phyloP scores from a whole-genome alignment of 1,140 invertebrate species.

The Drosophila lacteicornis region DNA sequence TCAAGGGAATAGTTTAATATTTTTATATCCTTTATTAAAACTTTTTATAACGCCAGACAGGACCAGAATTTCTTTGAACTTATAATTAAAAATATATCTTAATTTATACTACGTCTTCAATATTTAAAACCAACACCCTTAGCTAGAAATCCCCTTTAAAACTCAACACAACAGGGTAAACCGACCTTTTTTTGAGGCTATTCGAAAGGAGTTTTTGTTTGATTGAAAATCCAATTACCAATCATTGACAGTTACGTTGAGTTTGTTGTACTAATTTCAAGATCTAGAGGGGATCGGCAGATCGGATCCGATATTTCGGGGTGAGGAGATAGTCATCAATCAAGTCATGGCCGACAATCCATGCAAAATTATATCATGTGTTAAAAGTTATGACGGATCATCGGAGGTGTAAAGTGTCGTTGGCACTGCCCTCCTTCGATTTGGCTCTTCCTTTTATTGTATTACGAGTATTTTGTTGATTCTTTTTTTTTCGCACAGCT shows the following conservation, averaged over 20 bases:
- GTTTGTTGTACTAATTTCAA: constrained; percentile 76
- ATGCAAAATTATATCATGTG: constrained; percentile 83
- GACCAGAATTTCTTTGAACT: too few relatives aligned
- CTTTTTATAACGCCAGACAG: too few relatives aligned
- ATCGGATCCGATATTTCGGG: constrained; percentile 3
- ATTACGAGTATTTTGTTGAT: constrained; percentile 1
- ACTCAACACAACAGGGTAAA: constrained; percentile 2
- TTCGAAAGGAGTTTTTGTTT: constrained; percentile 61
- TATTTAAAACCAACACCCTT: background rate
- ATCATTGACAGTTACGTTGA: constrained; percentile 75
- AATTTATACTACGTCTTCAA: too few relatives aligned
- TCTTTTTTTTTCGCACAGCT: constrained; percentile 72
- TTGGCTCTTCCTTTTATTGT: constrained; percentile 47
- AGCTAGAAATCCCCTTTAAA: background rate
- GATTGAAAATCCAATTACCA: constrained; percentile 74
- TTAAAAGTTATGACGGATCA: constrained; percentile 83
- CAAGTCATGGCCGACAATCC: constrained; percentile 68
- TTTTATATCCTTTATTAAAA: too few relatives aligned
- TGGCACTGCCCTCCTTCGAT: constrained; percentile 53
- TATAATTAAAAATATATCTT: too few relatives aligned
- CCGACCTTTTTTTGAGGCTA: constrained; percentile 23
- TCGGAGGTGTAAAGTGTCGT: constrained; percentile 81
- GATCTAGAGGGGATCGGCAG: constrained; percentile 24
- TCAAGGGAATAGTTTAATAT: too few relatives aligned
- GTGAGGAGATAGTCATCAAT: constrained; percentile 64